Percentiles rank a stretch among this genome's conserved stretches.
Conservation (phyloP, 2,797 vertebrate species). For the Hirundo rustica region DNA sequence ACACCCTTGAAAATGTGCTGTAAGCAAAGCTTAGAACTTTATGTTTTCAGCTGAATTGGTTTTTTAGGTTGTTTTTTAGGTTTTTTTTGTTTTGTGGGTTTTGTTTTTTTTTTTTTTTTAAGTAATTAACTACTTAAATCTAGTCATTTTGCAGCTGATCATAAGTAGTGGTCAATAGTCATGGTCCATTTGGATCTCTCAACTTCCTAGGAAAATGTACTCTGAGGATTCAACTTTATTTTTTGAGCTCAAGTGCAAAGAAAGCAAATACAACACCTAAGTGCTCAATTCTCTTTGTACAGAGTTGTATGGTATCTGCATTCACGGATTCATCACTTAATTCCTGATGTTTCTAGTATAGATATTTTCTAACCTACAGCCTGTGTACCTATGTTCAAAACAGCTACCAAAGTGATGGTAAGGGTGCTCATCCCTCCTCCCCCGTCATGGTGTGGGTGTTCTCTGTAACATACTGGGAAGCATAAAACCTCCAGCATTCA, state of each 20-base stretch:
- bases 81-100: too few species aligned
- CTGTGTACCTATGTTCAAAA: neutral
- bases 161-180: neutral
- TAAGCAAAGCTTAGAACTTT: neutral
- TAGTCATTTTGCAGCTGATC: neutral
- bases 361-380: neutral
- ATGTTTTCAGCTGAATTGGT: neutral
- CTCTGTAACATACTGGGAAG: neutral
- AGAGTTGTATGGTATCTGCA: neutral
- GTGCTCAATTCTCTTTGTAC: neutral
- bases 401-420: fast-evolving
- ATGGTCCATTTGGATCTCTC: neutral
- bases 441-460: fast-evolving
- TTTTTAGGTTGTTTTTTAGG: too few species aligned
- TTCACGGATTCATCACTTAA: neutral
- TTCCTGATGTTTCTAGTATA: neutral
- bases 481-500: neutral
- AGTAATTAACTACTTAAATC: neutral
- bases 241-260: neutral
- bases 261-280: neutral
- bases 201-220: neutral
- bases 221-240: neutral
- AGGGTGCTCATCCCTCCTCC: neutral
- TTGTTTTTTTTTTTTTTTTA: neutral
- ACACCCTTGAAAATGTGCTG: neutral